Base-by-base conservation (phyloP, 2,888 invertebrate species). In the Malthinus seriepunctatus region DNA sequence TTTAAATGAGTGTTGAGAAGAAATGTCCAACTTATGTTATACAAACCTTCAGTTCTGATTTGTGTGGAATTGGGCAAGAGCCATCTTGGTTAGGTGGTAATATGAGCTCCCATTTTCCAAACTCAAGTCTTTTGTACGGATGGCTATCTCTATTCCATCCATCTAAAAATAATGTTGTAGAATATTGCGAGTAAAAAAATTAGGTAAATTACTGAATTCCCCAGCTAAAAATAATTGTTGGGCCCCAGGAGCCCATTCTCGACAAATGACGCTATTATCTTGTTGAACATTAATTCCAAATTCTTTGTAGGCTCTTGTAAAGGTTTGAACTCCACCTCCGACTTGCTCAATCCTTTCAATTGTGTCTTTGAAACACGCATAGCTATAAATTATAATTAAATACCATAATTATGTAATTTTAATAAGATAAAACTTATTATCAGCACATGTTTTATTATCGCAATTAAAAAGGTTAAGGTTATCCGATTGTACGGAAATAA, bases 231-330 rank as follows among this genome's bases (percentile, higher is more conserved):
- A 96, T 32, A 99, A 76, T 59, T 87, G 88, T 67, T 88, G 86
- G 0, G 98, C 98, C 9, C 92, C 95, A 0, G 99, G 99, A 1
- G 97, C 97, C 99, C 99, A 99, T 81, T 99, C 99, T 56, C 88
- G 83, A 74, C 94, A 93, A 1, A 84, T 83, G 8, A 99, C 88
- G 0, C 92, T 89, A 67, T 95, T 95, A 75, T 99, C 95, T 0
- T 83, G 78, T 68, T 89, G 86, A 65, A 90, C 87, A 74, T 95
- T 94, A 11, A 97, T 82, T 0, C 99, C 99, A 80, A 87, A 99
- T 71, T 88, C 86, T 68, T 89, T 86, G 77, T 97, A 99, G 1
- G 89, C 93, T 67, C 85, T 84, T 0, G 94, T 90, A 80, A 99
- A 99, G 32, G 85, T 83, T 1, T 93, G 88, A 66, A 97, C 77